These are phyloP conservation scores for Chrysoperla carnea DNA, from an alignment of 1,140 invertebrate genomes.

Conservation along the genomic window DNA sequence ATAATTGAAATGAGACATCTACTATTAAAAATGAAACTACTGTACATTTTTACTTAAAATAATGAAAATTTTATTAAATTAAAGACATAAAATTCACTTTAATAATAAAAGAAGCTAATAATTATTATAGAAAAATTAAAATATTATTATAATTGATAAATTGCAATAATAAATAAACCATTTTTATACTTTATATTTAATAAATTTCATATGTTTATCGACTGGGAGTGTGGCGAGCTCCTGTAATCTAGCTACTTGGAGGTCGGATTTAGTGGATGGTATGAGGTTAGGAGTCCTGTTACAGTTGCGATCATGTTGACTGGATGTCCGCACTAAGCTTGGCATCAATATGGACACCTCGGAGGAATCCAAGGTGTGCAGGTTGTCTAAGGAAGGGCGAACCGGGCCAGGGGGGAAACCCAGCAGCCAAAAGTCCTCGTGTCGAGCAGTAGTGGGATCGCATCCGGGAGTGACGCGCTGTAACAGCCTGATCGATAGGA, in stretches of 20 bases:
- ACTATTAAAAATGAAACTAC: no score
- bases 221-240: conserved; percentile 75
- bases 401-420: conserved; percentile 87
- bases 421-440: conserved; percentile 88
- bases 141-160: no score
- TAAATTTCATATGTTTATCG: conserved; percentile 18
- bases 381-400: conserved; percentile 80
- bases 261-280: conserved; percentile 67
- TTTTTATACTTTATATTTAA: no score
- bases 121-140: no score
- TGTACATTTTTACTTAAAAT: no score
- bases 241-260: conserved; percentile 90
- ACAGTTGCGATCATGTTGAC: conserved; percentile 37
- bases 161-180: no score
- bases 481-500: conserved; percentile 64
- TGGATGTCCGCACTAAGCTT: conserved; percentile 66
- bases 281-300: conserved; percentile 68
- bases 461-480: conserved; percentile 71
- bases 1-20: no score
- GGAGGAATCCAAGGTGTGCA: conserved; percentile 60
- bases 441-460: conserved; percentile 88
- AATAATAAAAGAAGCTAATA: no score
- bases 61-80: no score
- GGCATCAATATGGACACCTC: conserved; percentile 72
- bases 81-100: no score